Evolutionary conservation across 2,888 invertebrate species (phyloP), one percentile per base, ranked within the genome.

Genomic region (Acleris laterana): DNA sequence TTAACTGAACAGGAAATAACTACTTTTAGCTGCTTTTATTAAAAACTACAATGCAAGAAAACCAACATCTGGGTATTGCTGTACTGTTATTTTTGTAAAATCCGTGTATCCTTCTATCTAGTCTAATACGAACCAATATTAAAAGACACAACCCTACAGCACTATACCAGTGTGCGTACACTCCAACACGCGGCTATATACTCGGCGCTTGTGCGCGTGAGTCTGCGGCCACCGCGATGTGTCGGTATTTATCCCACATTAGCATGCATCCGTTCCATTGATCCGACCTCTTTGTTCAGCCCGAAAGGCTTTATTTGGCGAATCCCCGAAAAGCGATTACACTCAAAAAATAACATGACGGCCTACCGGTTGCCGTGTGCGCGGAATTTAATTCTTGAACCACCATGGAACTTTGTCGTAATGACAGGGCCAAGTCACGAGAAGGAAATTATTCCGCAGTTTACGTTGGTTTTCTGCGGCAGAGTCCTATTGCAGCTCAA

Each of bases 211-310:
- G 79, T 80, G 80, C 80, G 84, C 72, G 84, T 79, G 82, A 74
- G 78, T 73, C 68, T 72, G 74, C 69, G 78, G 77, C 74, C 77
- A 75, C 77, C 80, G 77, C 68, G 79, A 81, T 85, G 81, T 84
- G 83, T 81, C 75, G 83, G 87, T 84, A 86, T 89, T 88, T 88
- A 88, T 87, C 85, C 87, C 85, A 85, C 86, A 89, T 89, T 88
- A 88, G 82, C 83, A 87, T 86, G 86, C 85, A 88, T 88, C 86
- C 85, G 85, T 83, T 83, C 82, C 85, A 89, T 85, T 86, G 88
- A 87, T 88, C 84, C 84, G 76, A 80, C 82, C 84, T 85, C 85
- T 87, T 88, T 86, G 86, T 88, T 83, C 80, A 74, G 64, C 68
- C 73, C 74, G 74, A 82, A 81, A 76, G 84, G 79, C 82, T 84